Evolutionary conservation across 2,113 vertebrate genomes (phyloP).

Genomic region (Prionailurus viverrinus): DNA sequence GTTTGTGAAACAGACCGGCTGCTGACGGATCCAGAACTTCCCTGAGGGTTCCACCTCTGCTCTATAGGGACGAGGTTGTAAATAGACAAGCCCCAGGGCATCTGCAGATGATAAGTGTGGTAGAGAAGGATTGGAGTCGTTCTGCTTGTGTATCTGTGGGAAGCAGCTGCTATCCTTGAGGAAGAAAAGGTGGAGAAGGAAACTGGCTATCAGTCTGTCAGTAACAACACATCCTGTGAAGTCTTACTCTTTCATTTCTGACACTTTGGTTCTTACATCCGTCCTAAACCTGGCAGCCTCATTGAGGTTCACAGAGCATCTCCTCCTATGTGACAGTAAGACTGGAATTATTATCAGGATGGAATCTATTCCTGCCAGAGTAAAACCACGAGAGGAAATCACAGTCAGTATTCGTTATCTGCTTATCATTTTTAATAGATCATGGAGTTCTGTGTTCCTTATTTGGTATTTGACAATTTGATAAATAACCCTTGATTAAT

Average conservation of each 20-base stretch:
- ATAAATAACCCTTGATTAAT: slow-evolving; percentile 55
- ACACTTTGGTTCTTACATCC: slow-evolving; percentile 38
- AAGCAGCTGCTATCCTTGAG: slow-evolving; percentile 44
- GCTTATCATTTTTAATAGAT: slow-evolving; percentile 62
- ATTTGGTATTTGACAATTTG: not conserved
- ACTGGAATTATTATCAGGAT: slow-evolving; percentile 56
- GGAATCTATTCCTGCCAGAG: slow-evolving; percentile 49
- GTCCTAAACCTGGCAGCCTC: slow-evolving; percentile 57
- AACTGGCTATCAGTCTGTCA: slow-evolving; percentile 51
- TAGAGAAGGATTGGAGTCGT: not conserved
- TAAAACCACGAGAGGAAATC: slow-evolving; percentile 48
- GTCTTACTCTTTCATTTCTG: slow-evolving; percentile 62
- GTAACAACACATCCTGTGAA: slow-evolving; percentile 55
- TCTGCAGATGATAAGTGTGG: not conserved
- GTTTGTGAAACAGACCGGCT: slow-evolving; percentile 8
- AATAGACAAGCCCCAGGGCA: slow-evolving; percentile 42
- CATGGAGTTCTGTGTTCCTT: not conserved
- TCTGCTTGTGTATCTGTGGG: not conserved
- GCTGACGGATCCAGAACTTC: slow-evolving; percentile 35
- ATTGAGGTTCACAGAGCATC: slow-evolving; percentile 61
- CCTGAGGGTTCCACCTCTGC: slow-evolving; percentile 20
- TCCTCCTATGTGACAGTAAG: slow-evolving; percentile 53
- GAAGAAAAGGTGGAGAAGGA: slow-evolving; percentile 60
- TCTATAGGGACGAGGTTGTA: not conserved
- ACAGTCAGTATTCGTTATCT: slow-evolving; percentile 42